Evolutionary conservation across 1,140 invertebrate genomes (phyloP), one percentile per base, ranked within the genome.

Genomic region (Trichomalopsis sarcophagae): DNA sequence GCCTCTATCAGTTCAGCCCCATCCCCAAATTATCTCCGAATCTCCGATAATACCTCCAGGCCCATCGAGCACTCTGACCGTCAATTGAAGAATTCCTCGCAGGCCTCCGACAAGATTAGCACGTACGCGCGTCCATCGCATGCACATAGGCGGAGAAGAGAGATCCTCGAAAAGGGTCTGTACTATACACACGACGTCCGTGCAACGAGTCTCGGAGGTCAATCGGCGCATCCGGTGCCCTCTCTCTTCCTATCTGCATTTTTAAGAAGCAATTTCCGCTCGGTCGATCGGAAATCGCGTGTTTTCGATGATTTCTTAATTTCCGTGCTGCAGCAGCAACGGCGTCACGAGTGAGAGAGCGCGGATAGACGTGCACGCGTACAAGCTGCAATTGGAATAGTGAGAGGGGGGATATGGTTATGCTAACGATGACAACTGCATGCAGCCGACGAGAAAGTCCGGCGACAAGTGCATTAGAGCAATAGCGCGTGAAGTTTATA

Each of bases 201-300:
- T 88, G 87, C 77, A 88, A 88, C 81, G 33, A 27, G 23, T n/a
- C 23, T 73, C 85, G 86, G 87, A 90, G 89, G 89, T 90, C 91
- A 91, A 92, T 91, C 90, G 88, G 86, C 81, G 86, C 91, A 89
- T 92, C 91, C 91, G 91, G 91, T 87, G 87, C 87, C 91, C 81
- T 36, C 77, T 80, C 77, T 80, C 77, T 74, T 75, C 44, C 77
- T 84, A 80, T 84, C 68, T 78, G 50, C 27, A 80, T 81, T 84
- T 81, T 80, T 84, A 84, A 84, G 83, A 84, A 62, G 83, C 36
- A 55, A 80, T 84, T 75, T 84, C 83, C 83, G 83, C 50, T 80
- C 30, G 68, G 23, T 5, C 27, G 30, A 76, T 82, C 73, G 82
- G 66, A 74, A 84, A 47, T 84, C 76, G 23, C 44, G 47, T 69